Evolutionary conservation across 1,140 invertebrate species (phyloP).

Genomic region (Ceratina calcarata): DNA sequence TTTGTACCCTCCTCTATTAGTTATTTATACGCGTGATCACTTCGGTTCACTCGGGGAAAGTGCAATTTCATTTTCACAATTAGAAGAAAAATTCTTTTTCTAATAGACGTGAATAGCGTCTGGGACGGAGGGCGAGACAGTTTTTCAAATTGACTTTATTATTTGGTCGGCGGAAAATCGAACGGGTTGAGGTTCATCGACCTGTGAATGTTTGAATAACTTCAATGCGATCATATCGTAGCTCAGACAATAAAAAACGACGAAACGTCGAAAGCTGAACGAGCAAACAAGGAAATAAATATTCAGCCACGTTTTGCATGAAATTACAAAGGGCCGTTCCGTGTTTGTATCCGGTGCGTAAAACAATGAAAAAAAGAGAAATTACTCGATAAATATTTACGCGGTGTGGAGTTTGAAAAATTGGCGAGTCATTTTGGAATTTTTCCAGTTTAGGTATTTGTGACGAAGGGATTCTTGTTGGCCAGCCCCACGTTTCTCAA

Average conservation of each 20-base stretch:
- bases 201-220: slow-evolving; percentile 22
- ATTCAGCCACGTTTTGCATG: slow-evolving; percentile 34
- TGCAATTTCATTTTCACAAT: too few species aligned
- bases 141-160: neutral
- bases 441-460: neutral
- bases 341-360: slow-evolving; percentile 11
- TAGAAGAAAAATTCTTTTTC: too few species aligned
- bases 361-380: slow-evolving; percentile 23
- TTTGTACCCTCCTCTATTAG: too few species aligned
- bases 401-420: slow-evolving; percentile 10
- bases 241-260: neutral
- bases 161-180: neutral
- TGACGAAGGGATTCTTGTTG: slow-evolving; percentile 14
- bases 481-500: neutral
- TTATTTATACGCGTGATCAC: too few species aligned
- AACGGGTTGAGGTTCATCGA: neutral
- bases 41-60: too few species aligned
- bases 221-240: slow-evolving; percentile 1
- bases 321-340: slow-evolving; percentile 24
- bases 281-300: slow-evolving; percentile 29
- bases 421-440: slow-evolving; percentile 23
- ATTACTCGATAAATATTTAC: slow-evolving; percentile 41
- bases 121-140: neutral
- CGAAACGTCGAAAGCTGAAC: slow-evolving; percentile 25
- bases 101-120: too few species aligned